These are phyloP conservation scores for Calliopum simillimum DNA, from an alignment of 2,888 invertebrate species.

Conservation along the genomic window DNA sequence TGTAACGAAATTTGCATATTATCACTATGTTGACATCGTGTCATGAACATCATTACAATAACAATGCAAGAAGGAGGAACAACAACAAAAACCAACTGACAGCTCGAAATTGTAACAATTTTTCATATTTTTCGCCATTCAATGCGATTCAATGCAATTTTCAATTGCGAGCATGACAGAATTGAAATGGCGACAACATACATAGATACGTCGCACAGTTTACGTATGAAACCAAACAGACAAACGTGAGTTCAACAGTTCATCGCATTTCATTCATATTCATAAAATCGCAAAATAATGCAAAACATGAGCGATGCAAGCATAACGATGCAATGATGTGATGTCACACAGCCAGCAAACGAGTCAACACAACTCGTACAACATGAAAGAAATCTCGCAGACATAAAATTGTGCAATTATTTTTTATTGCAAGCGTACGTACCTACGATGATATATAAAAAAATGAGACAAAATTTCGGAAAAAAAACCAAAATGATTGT, in stretches of 20 bases:
- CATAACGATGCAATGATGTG: not conserved
- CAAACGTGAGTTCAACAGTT: conserved; percentile 35
- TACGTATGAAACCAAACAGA: not conserved
- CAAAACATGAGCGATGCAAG: not conserved
- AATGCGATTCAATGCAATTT: no score
- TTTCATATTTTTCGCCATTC: no score
- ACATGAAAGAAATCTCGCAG: conserved; percentile 16
- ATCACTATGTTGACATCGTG: no score
- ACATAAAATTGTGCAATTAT: conserved; percentile 29
- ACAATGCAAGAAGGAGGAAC: no score
- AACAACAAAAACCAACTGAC: no score
- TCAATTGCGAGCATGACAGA: no score
- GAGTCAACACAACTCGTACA: not conserved
- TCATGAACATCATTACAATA: no score
- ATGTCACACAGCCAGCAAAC: not conserved
- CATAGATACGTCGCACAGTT: no score
- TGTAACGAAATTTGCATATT: no score
- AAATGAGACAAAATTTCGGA: conserved; percentile 3
- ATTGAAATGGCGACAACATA: no score
- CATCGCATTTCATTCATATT: conserved; percentile 26
- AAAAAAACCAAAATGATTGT: not conserved
- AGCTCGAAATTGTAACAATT: no score
- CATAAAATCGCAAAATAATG: conserved; percentile 22
- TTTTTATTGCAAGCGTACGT: conserved; percentile 17
- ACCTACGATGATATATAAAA: no score